These are phyloP conservation scores for Tribolium freemani DNA, from an alignment of 2,888 invertebrate species.

Conservation along the genomic window DNA sequence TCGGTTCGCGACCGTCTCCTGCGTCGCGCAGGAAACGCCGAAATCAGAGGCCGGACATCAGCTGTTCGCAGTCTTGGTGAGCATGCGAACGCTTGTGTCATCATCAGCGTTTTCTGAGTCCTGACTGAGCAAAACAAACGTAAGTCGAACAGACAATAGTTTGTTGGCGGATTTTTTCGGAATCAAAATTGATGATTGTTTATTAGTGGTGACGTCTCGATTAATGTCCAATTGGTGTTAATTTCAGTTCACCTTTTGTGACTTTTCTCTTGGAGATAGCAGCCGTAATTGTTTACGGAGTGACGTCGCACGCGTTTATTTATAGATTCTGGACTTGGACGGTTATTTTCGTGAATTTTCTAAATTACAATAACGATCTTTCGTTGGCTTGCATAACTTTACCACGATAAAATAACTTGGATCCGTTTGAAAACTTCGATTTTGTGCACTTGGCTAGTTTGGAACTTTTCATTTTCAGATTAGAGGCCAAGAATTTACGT, in stretches of 20 bases:
- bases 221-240: not conserved
- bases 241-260: not conserved
- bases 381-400: conserved; percentile 12
- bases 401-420: not conserved
- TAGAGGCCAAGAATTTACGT: too few relatives aligned
- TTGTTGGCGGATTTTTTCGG: too few relatives aligned
- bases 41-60: not conserved
- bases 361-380: conserved; percentile 16
- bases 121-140: conserved; percentile 1
- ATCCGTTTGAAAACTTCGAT: not conserved
- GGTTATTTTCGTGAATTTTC: conserved; percentile 28
- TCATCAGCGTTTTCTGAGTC: not conserved
- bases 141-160: not conserved
- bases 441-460: not conserved
- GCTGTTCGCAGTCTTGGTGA: conserved; percentile 23
- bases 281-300: conserved; percentile 8
- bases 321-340: conserved; percentile 12
- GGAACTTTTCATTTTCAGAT: not conserved
- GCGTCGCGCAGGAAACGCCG: not conserved
- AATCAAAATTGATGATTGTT: not conserved
- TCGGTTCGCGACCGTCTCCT: conserved; percentile 26
- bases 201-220: not conserved
- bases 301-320: not conserved
- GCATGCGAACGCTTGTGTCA: not conserved
- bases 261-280: not conserved